Conservation (phyloP, 2,797 vertebrate species). For the Clarias platycephalus region DNA sequence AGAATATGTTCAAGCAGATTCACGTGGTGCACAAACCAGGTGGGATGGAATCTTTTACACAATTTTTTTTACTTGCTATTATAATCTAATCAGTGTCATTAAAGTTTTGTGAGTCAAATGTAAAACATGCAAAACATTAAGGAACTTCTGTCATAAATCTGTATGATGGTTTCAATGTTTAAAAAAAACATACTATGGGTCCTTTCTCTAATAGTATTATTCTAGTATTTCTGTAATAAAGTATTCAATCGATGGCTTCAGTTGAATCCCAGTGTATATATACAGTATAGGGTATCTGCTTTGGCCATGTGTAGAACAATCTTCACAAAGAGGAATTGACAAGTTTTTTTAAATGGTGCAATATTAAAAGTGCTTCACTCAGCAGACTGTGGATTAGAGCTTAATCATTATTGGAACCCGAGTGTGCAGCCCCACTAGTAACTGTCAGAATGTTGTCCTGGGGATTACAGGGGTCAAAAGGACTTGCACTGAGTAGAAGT, state of each 20-base stretch:
- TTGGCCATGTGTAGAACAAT: conserved; percentile 12
- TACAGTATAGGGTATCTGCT: conserved; percentile 6
- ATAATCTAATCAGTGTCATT: neutral
- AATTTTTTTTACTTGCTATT: neutral
- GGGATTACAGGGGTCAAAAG: conserved; percentile 42
- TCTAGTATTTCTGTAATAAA: neutral
- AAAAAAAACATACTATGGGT: neutral
- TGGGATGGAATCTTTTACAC: conserved; percentile 58
- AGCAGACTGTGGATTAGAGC: conserved; percentile 48
- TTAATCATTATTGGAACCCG: conserved; percentile 44
- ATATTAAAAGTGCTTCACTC: conserved; percentile 50
- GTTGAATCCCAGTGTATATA: neutral
- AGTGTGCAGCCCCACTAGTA: conserved; percentile 29
- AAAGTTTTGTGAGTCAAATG: neutral
- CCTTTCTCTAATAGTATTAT: neutral
- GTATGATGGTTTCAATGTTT: neutral
- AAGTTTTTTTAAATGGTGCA: conserved; percentile 26
- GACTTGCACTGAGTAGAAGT: conserved; percentile 19
- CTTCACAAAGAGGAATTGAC: conserved; percentile 14
- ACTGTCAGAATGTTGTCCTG: conserved; percentile 26
- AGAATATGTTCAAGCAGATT: conserved; percentile 90
- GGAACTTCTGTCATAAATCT: neutral
- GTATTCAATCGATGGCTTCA: neutral
- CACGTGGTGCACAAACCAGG: conserved; percentile 85
- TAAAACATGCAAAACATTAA: neutral